These are phyloP conservation scores for Neelides folsomi DNA, from an alignment of 2,888 invertebrate species.

Conservation along the genomic window DNA sequence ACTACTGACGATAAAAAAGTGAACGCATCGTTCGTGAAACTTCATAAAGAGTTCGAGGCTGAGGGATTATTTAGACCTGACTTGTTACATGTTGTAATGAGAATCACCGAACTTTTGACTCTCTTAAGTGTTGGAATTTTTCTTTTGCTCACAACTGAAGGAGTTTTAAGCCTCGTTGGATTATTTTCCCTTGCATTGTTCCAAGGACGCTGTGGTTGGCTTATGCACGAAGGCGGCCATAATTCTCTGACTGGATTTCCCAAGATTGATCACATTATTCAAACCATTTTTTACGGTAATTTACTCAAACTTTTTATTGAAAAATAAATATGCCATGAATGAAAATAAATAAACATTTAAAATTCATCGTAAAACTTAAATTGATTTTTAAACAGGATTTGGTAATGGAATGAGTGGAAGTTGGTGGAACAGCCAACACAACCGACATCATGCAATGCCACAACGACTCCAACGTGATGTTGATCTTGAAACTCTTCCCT, in stretches of 20 bases:
- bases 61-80: constrained; percentile 29
- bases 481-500: constrained; percentile 29
- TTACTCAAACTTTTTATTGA: background rate
- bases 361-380: too few species aligned
- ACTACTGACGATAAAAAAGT: background rate
- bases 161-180: constrained; percentile 15
- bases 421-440: constrained; percentile 26
- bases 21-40: constrained; percentile 16
- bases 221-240: constrained; percentile 31
- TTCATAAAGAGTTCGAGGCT: constrained; percentile 19
- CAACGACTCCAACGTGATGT: constrained; percentile 28
- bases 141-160: constrained; percentile 12
- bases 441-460: constrained; percentile 33
- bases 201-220: constrained; percentile 26
- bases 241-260: constrained; percentile 28
- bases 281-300: constrained; percentile 25
- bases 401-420: constrained; percentile 28
- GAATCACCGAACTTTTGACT: constrained; percentile 16
- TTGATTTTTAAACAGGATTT: constrained; percentile 15
- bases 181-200: constrained; percentile 26
- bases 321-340: too few species aligned
- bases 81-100: constrained; percentile 22
- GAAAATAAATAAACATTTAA: too few species aligned
- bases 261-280: constrained; percentile 26
- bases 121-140: constrained; percentile 24